Base-by-base conservation (phyloP, 1,140 invertebrate genomes). In the Lepidurus arcticus region DNA sequence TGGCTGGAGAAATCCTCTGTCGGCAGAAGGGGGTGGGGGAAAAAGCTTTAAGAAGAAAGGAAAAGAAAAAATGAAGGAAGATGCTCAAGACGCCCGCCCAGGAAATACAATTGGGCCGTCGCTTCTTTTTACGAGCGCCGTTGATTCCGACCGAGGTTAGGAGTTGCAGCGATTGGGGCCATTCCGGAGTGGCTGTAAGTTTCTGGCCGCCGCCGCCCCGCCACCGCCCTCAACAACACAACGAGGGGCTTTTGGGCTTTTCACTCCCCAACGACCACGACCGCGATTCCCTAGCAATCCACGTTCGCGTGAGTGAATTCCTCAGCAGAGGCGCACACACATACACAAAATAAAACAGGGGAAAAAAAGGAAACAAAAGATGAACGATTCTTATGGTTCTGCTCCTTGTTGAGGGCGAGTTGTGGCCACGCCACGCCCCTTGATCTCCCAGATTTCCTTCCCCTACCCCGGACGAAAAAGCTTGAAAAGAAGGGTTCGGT, bases 81-180 rank as follows among this genome's bases (percentile, higher is more conserved):
- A 65, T 13, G 53, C 53, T 65, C 53, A 65, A 65, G 53, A 65
- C 53, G 53, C 53, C 53, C 53, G 13, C 53, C 53, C 53, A 65
- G 13, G 53, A 65, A 65, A 65, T 65, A 65, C 53, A 65, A 65
- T 65, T 65, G 53, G 21, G 53, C 53, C 53, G 53, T 65, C 53
- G 53, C n/a, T 65, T 65, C 53, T 65, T 65, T 65, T 65, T 65
- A 65, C 53, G 53, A 65, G 53, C 53, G 53, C 53, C 53, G 53
- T 65, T 65, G 53, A 65, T 65, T 65, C 21, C 53, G 21, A 65
- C 53, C 53, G 53, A 65, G 53, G 53, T 65, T 65, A 65, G 53
- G 53, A 65, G 53, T 65, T 65, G 53, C 53, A 65, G 53, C 53
- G 53, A 65, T 65, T 65, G 53, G 53, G 53, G 53, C 53, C 53